A percentile compares a stretch with the other conserved stretches of the same genome.
These are phyloP conservation scores for Micronycteris hirsuta DNA, from an alignment of 2,113 vertebrate species.

Conservation along the genomic window DNA sequence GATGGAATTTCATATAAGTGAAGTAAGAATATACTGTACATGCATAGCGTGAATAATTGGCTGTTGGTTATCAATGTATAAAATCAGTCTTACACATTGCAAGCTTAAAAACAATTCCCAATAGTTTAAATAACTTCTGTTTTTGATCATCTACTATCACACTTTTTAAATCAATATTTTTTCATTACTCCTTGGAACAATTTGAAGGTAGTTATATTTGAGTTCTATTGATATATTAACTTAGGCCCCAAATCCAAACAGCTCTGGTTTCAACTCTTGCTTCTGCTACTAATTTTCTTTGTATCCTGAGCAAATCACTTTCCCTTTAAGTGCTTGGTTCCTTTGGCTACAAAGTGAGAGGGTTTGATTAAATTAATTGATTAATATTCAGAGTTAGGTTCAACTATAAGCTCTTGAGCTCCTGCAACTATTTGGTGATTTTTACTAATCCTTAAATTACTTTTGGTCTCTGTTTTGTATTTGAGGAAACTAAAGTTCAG, in stretches of 20 bases:
- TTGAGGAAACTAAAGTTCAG: neutral
- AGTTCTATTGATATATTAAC: neutral
- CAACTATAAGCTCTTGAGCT: neutral
- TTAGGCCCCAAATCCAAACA: neutral
- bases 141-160: neutral
- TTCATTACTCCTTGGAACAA: neutral
- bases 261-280: neutral
- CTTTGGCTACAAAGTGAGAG: neutral
- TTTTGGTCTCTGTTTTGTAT: neutral
- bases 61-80: neutral
- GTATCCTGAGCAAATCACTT: neutral
- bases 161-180: neutral
- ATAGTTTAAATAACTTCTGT: neutral
- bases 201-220: neutral
- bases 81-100: neutral
- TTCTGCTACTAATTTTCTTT: neutral
- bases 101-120: slow-evolving; percentile 13
- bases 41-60: neutral
- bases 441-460: slow-evolving; percentile 11
- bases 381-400: neutral
- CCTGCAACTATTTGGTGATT: neutral
- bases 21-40: neutral
- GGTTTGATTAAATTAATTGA: neutral
- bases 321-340: neutral
- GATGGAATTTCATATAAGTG: neutral